A percentile compares a stretch with the other conserved stretches of the same genome.
These are phyloP conservation scores for Gastrophryne carolinensis DNA, from an alignment of 2,797 vertebrate genomes.

Conservation along the genomic window DNA sequence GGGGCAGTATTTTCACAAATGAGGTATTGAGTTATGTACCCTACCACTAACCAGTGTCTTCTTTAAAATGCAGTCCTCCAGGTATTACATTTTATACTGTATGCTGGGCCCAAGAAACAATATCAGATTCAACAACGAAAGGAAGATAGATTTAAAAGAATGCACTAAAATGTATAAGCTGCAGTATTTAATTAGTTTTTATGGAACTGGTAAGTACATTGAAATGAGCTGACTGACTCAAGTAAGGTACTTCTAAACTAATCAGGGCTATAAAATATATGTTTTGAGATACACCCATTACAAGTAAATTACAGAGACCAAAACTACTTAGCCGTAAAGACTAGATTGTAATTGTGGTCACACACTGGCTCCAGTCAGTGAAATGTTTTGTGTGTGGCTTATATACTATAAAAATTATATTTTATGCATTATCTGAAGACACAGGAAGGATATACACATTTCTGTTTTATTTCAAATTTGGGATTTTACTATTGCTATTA, in stretches of 20 bases:
- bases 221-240: slow-evolving; percentile 32
- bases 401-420: slow-evolving; percentile 36
- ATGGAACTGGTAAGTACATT: slow-evolving; percentile 20
- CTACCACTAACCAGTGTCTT: too few species aligned
- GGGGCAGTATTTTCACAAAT: too few species aligned
- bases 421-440: slow-evolving; percentile 4
- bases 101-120: too few species aligned
- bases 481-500: too few species aligned
- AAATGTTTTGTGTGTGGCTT: slow-evolving; percentile 18
- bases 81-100: too few species aligned
- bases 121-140: too few species aligned
- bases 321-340: slow-evolving; percentile 45
- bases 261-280: slow-evolving; percentile 46
- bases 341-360: slow-evolving; percentile 44
- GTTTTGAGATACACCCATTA: slow-evolving; percentile 41
- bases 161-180: slow-evolving; percentile 12
- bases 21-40: too few species aligned
- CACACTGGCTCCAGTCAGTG: slow-evolving; percentile 48
- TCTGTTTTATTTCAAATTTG: background rate
- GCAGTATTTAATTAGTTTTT: slow-evolving; percentile 25
- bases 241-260: slow-evolving; percentile 41
- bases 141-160: too few species aligned
- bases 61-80: too few species aligned
- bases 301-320: slow-evolving; percentile 40
- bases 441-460: background rate